Conservation (phyloP, 2,797 vertebrate species). For the Phrynocephalus guinanensis region DNA sequence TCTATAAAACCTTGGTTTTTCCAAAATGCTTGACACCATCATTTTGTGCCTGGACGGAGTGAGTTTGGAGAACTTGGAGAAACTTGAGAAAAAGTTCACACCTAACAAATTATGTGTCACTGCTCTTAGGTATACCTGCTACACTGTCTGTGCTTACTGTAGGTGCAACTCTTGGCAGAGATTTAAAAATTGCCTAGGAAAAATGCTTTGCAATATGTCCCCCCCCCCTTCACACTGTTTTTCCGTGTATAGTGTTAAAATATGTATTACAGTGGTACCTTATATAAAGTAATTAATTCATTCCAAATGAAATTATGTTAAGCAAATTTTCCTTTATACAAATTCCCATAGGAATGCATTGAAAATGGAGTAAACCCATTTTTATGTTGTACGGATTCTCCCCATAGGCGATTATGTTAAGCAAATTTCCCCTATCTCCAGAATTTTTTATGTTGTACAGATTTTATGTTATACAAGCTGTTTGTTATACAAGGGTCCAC, state of each 20-base stretch:
- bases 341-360: too few relatives aligned
- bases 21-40: neutral
- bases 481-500: too few relatives aligned
- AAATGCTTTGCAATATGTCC: neutral
- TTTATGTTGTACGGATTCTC: too few relatives aligned
- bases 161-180: neutral
- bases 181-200: neutral
- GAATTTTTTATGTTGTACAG: too few relatives aligned
- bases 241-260: slow-evolving; percentile 31
- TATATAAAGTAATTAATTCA: too few relatives aligned
- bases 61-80: neutral
- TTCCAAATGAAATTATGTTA: too few relatives aligned
- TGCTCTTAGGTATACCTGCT: neutral
- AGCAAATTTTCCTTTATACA: too few relatives aligned
- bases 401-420: too few relatives aligned
- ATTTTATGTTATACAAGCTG: too few relatives aligned
- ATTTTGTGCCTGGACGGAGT: neutral
- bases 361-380: too few relatives aligned
- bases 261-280: neutral
- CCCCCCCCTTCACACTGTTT: neutral
- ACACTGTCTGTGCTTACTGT: neutral
- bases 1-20: neutral
- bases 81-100: neutral
- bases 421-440: too few relatives aligned
- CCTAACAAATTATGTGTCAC: too few relatives aligned